A percentile compares a stretch with the other conserved stretches of the same genome.
phyloP scores from a whole-genome alignment of 2,888 invertebrate species.

The Drosophila niveifrons region DNA sequence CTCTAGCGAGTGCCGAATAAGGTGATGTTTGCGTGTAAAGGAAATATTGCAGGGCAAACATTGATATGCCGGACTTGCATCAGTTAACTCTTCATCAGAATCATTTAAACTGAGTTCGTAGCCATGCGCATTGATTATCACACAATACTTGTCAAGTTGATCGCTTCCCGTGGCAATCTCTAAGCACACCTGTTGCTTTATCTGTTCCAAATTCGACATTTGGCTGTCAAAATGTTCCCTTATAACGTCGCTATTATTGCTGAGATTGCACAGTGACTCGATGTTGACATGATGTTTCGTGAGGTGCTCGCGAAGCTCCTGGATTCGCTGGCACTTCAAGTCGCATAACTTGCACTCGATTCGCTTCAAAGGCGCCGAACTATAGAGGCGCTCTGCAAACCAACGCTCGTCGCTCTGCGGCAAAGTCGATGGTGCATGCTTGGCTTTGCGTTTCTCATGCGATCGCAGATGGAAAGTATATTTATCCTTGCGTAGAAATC shows the following conservation, averaged over 20 bases:
- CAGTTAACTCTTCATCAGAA: conserved; percentile 80
- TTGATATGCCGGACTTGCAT: conserved; percentile 53
- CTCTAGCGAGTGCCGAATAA: conserved; percentile 77
- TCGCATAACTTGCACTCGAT: conserved; percentile 83
- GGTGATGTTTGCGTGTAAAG: conserved; percentile 78
- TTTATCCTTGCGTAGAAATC: conserved; percentile 80
- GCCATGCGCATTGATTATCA: conserved; percentile 79
- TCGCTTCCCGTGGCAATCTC: conserved; percentile 65
- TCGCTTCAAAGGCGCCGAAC: conserved; percentile 63
- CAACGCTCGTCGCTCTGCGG: conserved; percentile 65
- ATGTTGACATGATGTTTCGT: conserved; percentile 66
- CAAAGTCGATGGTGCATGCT: conserved; percentile 21
- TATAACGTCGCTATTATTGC: conserved; percentile 64
- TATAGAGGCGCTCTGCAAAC: conserved; percentile 80
- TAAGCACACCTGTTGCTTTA: conserved; percentile 62
- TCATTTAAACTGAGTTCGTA: conserved; percentile 84
- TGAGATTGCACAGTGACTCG: conserved; percentile 50
- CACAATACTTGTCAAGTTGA: conserved; percentile 72
- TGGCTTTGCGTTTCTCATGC: conserved; percentile 59
- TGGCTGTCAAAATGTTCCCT: conserved; percentile 46
- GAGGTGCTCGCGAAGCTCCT: conserved; percentile 77
- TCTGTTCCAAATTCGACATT: conserved; percentile 51
- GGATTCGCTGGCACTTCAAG: conserved; percentile 64
- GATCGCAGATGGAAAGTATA: conserved; percentile 70
- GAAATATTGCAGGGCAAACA: conserved; percentile 73